Percentiles rank a stretch among this genome's conserved stretches.
Evolutionary conservation across 2,888 invertebrate species (phyloP).

Genomic region (Platycheirus rosarum): DNA sequence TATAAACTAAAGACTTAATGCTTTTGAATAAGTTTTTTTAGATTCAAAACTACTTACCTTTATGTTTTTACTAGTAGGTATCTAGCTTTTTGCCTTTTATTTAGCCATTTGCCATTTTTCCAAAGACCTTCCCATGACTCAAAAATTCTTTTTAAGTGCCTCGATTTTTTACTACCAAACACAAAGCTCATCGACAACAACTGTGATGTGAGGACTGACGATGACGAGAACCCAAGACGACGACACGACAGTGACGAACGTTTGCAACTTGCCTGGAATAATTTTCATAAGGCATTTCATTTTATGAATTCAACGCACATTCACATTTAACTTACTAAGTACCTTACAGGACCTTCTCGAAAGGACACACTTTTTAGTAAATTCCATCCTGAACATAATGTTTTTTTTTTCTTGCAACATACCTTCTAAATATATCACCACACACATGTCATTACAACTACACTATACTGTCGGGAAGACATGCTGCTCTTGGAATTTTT

Average conservation of each 20-base stretch:
- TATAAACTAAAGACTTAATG: too few species aligned
- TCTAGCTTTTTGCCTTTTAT: too few species aligned
- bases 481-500: conserved; percentile 1
- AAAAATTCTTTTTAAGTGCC: conserved; percentile 10
- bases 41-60: too few species aligned
- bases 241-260: neutral
- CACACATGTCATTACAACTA: neutral
- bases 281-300: conserved; percentile 6
- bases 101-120: neutral
- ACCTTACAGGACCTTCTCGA: conserved; percentile 2
- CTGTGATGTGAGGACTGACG: too few species aligned
- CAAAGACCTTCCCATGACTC: neutral
- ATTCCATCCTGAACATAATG: conserved; percentile 16
- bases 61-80: too few species aligned
- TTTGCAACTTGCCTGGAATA: neutral
- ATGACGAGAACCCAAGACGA: too few species aligned
- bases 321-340: conserved; percentile 1
- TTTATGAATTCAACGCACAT: conserved; percentile 29
- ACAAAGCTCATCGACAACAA: neutral
- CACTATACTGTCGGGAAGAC: neutral
- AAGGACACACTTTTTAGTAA: conserved; percentile 12
- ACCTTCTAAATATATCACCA: neutral
- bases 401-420: neutral
- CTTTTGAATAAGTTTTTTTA: too few species aligned
- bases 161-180: neutral